These are phyloP conservation scores for Poecilia gillii DNA, from an alignment of 2,797 vertebrate genomes.

Conservation along the genomic window DNA sequence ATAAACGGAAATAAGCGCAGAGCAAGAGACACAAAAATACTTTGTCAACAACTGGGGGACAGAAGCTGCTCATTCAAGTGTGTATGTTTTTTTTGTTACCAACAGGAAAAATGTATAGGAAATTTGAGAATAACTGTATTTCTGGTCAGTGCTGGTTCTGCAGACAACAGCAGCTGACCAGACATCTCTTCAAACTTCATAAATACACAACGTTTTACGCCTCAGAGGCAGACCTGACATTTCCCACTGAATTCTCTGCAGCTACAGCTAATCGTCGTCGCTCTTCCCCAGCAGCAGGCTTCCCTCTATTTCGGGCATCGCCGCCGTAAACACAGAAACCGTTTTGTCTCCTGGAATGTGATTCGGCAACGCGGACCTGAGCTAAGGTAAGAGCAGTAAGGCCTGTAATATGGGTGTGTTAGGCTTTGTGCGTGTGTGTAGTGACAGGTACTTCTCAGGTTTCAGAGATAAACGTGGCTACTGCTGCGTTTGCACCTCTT, in stretches of 20 bases:
- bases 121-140: background rate
- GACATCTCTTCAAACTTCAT: constrained; percentile 54
- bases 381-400: constrained; percentile 20
- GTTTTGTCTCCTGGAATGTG: constrained; percentile 45
- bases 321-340: constrained; percentile 20
- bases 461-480: constrained; percentile 17
- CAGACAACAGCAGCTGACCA: constrained; percentile 24
- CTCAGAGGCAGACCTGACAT: constrained; percentile 42
- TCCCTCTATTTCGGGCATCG: constrained; percentile 1
- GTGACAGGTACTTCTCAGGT: constrained; percentile 13
- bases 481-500: background rate
- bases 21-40: background rate
- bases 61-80: background rate
- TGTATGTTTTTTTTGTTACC: background rate
- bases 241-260: constrained; percentile 30
- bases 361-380: constrained; percentile 15
- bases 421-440: constrained; percentile 5
- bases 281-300: constrained; percentile 17
- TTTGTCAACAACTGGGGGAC: background rate
- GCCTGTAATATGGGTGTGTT: constrained; percentile 16
- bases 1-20: background rate
- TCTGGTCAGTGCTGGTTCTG: background rate
- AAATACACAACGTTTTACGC: constrained; percentile 55
- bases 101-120: background rate
- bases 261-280: constrained; percentile 38